Conservation (phyloP, 2,888 invertebrate species). For the Helleia helle region DNA sequence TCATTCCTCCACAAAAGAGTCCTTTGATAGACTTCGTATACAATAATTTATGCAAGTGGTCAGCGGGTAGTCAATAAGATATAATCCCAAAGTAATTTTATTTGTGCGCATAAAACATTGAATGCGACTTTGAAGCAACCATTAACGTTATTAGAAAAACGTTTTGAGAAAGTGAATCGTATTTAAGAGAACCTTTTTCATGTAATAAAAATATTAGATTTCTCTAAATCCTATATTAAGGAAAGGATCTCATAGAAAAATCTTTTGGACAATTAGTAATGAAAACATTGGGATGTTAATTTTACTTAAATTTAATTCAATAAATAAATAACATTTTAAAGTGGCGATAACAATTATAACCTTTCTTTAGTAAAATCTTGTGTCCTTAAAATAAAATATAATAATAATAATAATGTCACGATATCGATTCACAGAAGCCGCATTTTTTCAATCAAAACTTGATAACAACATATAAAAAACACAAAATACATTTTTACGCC, state of each 20-base stretch:
- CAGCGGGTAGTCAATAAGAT: constrained; percentile 45
- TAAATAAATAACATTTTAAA: too few species aligned
- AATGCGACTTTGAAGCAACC: constrained; percentile 15
- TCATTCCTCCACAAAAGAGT: constrained; percentile 48
- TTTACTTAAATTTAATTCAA: too few species aligned
- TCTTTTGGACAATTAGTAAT: too few species aligned
- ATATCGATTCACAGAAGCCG: too few species aligned
- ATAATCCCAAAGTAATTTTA: constrained; percentile 56
- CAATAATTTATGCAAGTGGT: constrained; percentile 72
- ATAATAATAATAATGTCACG: too few species aligned
- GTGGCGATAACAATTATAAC: too few species aligned
- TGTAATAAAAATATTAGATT: too few species aligned
- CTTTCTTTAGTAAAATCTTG: too few species aligned
- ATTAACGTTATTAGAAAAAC: constrained; percentile 9
- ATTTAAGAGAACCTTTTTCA: background rate
- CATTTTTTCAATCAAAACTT: background rate
- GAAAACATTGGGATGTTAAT: too few species aligned
- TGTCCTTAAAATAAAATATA: too few species aligned
- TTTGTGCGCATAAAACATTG: constrained; percentile 21
- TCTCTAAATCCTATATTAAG: too few species aligned
- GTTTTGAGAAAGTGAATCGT: background rate
- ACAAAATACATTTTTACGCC: background rate
- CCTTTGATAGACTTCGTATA: constrained; percentile 51
- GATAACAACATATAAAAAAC: background rate
- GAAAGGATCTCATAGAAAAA: too few species aligned